Percentiles rank a stretch among this genome's conserved stretches.
These are phyloP conservation scores for Limnephilus rhombicus DNA, from an alignment of 2,888 invertebrate genomes.

Conservation along the genomic window DNA sequence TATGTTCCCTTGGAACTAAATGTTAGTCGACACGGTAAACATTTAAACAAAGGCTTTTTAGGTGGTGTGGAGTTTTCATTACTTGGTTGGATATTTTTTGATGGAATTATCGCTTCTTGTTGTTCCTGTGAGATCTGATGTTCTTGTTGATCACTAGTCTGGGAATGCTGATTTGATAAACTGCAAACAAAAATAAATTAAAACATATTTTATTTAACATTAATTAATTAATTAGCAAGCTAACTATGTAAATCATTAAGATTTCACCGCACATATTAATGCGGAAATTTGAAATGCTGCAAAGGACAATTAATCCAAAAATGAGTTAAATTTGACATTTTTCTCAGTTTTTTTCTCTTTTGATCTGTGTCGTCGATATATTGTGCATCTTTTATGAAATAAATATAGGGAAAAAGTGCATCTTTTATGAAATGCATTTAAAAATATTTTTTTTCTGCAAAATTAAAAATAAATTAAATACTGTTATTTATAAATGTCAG, in stretches of 20 bases:
- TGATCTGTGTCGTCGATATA: too few species aligned
- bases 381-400: too few species aligned
- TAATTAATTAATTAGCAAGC: too few species aligned
- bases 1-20: slow-evolving; percentile 51
- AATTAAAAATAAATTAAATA: too few species aligned
- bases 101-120: slow-evolving; percentile 13
- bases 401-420: too few species aligned
- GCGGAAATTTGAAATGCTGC: too few species aligned
- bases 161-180: slow-evolving; percentile 45
- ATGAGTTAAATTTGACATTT: too few species aligned
- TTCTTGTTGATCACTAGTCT: background rate
- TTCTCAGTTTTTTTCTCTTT: too few species aligned
- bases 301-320: too few species aligned
- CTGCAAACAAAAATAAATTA: slow-evolving; percentile 5
- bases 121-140: slow-evolving; percentile 8
- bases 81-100: slow-evolving; percentile 15
- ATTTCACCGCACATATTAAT: background rate
- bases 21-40: slow-evolving; percentile 56
- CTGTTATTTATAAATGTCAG: too few species aligned
- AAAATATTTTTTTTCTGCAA: too few species aligned
- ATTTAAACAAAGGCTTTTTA: slow-evolving; percentile 51
- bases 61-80: background rate
- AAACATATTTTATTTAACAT: background rate
- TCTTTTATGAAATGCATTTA: too few species aligned
- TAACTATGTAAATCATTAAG: background rate